Base-by-base conservation (phyloP, 2,797 vertebrate species). In the Melopsittacus undulatus region DNA sequence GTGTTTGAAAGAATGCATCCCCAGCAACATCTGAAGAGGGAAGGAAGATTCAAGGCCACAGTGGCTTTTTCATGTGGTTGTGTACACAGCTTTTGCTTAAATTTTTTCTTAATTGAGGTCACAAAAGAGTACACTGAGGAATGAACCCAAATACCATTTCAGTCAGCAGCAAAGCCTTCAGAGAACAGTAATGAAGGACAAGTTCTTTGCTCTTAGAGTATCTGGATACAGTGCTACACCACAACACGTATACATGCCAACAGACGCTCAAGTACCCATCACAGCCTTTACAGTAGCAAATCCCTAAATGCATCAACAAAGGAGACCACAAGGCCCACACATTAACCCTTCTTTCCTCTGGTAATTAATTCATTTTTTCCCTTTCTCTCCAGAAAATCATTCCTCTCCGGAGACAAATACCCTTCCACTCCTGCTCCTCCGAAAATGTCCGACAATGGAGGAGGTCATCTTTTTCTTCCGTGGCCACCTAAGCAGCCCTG, bases 21-120 rank as follows among this genome's bases (percentile, higher is more conserved):
- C 88, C 78, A 90, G 86, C 52, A 96, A 87, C 88, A 77, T 92
- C 81, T 77, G 80, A 95, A 72, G 74, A 79, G 57, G 6, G 24
- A 79, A 64, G 61, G 72, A 91, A 83, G 78, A 83, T 52, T 64
- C 89, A 89, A 88, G 86, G 91, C 88, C 92, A 92, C 83, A 40
- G 62, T 45, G 63, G 56, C 64, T 94, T 95, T 94, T 87, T 57
- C 62, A 40, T 11, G 57, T 49, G 49, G 34, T 48, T 94, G 75
- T 3, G 1, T 18, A 75, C 75, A 51, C 57, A 77, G 45, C 42
- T 82, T 78, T 93, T 78, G 49, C 78, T 83, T 91, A 57, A 91
- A 78, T 62, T 89, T 92, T 75, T 94, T 77, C 64, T 80, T 91
- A 77, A 94, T 3, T 87, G 62, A 92, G 78, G 66, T 90, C 93